phyloP scores from a whole-genome alignment of 92 coral and sea anemone species.

The Umimayanthus chanpuru region DNA sequence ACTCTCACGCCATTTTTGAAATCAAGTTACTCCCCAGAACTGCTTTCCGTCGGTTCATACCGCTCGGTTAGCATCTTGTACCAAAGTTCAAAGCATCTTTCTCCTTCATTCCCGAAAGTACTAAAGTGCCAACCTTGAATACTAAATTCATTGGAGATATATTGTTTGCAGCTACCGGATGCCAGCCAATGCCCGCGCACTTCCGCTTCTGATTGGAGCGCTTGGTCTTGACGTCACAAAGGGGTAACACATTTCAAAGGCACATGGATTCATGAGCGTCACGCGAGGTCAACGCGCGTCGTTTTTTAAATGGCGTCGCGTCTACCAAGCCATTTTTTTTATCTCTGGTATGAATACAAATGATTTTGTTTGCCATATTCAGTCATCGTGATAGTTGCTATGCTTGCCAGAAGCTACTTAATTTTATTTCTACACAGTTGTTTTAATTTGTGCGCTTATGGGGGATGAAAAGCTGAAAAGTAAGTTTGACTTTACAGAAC shows the following conservation, averaged over 20 bases:
- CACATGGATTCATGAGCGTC: conserved; percentile 43
- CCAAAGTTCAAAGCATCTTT: conserved; percentile 33
- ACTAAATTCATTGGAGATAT: conserved; percentile 45
- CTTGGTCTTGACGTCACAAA: conserved; percentile 72
- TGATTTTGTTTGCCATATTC: conserved; percentile 2
- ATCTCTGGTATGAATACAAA: conserved; percentile 35
- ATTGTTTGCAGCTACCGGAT: conserved; percentile 73
- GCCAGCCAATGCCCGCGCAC: conserved; percentile 81
- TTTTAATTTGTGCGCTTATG: background rate
- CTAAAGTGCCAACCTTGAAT: conserved; percentile 49
- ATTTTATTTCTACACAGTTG: background rate
- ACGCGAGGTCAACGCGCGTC: conserved; percentile 52
- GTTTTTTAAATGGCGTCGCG: conserved; percentile 47
- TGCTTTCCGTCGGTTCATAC: conserved; percentile 6
- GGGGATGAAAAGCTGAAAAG: conserved; percentile 12
- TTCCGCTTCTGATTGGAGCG: conserved; percentile 92
- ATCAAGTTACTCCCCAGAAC: conserved; percentile 1
- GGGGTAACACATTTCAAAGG: conserved; percentile 67
- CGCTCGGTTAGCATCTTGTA: background rate
- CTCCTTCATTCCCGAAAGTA: conserved; percentile 43
- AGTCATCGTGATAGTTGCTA: conserved; percentile 34
- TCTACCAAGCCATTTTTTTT: conserved; percentile 39
- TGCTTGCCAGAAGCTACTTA: conserved; percentile 13
- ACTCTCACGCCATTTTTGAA: conserved; percentile 40
- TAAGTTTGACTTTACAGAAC: background rate